phyloP scores from a whole-genome alignment of 2,797 vertebrate genomes.

The Danio aesculapii region DNA sequence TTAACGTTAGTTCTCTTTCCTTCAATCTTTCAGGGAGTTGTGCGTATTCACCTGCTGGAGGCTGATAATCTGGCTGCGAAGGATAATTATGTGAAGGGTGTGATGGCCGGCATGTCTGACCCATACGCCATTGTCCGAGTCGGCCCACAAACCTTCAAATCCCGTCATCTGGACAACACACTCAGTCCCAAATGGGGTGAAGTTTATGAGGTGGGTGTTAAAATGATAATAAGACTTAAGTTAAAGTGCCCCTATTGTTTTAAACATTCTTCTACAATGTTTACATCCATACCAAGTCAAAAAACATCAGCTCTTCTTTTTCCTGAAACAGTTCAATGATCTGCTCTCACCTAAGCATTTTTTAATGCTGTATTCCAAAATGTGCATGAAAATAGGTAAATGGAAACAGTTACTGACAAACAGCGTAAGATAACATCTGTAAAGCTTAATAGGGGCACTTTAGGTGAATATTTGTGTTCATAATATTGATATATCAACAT shows the following conservation, averaged over 20 bases:
- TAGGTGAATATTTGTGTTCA: neutral
- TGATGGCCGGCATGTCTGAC: constrained; percentile 91
- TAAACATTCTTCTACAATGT: too few relatives aligned
- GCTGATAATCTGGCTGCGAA: constrained; percentile 84
- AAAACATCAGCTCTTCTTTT: too few relatives aligned
- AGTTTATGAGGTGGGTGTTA: constrained; percentile 87
- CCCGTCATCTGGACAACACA: constrained; percentile 85
- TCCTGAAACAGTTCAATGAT: too few relatives aligned
- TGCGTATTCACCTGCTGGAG: constrained; percentile 89
- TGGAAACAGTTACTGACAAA: too few relatives aligned
- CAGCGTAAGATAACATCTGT: neutral
- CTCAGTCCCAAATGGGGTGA: constrained; percentile 90
- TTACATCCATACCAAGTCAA: too few relatives aligned
- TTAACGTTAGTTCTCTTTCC: too few relatives aligned
- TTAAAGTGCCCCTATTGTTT: too few relatives aligned
- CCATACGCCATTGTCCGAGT: constrained; percentile 90
- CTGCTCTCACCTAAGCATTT: too few relatives aligned
- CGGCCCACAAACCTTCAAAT: constrained; percentile 91
- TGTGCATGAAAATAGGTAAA: too few relatives aligned
- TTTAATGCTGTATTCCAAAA: too few relatives aligned
- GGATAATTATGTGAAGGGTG: constrained; percentile 89
- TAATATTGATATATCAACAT: neutral
- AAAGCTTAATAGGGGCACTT: neutral
- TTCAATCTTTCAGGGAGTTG: constrained; percentile 81
- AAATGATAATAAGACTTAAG: neutral